These are phyloP conservation scores for Imbricaverruca yamaguchii DNA, from an alignment of 2,888 invertebrate genomes.

Conservation along the genomic window DNA sequence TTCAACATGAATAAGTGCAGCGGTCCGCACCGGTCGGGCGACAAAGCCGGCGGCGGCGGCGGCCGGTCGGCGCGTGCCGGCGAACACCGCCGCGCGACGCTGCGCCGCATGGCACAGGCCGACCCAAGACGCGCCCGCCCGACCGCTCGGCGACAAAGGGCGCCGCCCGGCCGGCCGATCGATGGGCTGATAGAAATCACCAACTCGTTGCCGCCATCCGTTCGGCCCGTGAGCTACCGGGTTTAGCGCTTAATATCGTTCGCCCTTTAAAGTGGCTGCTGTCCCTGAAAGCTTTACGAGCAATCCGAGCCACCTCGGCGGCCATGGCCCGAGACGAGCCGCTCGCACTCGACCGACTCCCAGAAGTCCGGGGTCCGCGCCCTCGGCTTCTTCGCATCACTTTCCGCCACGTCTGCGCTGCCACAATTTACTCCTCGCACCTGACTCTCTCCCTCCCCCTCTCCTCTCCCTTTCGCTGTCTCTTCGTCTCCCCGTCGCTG, in stretches of 20 bases:
- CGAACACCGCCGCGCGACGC: neutral
- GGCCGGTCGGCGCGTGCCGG: neutral
- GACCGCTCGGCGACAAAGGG: neutral
- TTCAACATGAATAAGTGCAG: neutral
- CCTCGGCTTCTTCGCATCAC: too few relatives aligned
- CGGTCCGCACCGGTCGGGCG: neutral
- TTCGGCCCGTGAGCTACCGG: neutral
- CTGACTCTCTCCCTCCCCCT: too few relatives aligned
- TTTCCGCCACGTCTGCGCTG: too few relatives aligned
- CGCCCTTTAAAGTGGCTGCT: slow-evolving; percentile 18
- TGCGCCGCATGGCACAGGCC: neutral
- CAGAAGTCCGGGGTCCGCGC: too few relatives aligned
- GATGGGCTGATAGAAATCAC: slow-evolving; percentile 2
- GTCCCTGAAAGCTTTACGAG: slow-evolving; percentile 20
- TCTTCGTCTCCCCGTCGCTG: too few relatives aligned
- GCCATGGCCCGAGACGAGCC: neutral
- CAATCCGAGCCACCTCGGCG: neutral
- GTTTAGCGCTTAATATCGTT: slow-evolving; percentile 16
- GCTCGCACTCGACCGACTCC: too few relatives aligned
- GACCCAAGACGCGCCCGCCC: neutral
- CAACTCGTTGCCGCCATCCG: neutral
- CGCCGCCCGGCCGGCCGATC: neutral
- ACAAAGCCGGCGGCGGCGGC: neutral
- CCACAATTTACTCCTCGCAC: too few relatives aligned
- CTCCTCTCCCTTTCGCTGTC: too few relatives aligned